Percentiles rank a stretch among this genome's conserved stretches.
Evolutionary conservation across 2,797 vertebrate genomes (phyloP).

Genomic region (Philypnodon macrostomus): DNA sequence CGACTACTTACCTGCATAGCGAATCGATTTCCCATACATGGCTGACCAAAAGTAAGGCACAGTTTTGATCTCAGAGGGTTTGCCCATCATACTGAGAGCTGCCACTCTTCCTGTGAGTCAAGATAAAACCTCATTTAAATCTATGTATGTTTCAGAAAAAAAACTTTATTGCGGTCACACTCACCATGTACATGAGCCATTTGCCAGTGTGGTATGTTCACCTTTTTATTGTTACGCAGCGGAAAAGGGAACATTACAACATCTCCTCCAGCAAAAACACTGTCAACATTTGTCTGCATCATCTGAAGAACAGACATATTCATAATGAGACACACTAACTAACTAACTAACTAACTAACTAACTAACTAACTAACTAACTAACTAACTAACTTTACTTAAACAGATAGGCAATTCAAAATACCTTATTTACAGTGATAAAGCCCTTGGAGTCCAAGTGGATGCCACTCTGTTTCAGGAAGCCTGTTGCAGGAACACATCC

Average conservation of each 20-base stretch:
- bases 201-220: constrained; percentile 98
- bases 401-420: no score
- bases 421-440: constrained; percentile 97
- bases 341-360: no score
- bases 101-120: constrained; percentile 83
- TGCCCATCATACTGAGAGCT: constrained; percentile 93
- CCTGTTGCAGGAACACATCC: constrained; percentile 88
- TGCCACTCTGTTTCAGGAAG: constrained; percentile 91
- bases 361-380: no score
- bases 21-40: constrained; percentile 96
- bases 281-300: constrained; percentile 93
- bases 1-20: constrained; percentile 82
- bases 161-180: constrained; percentile 29
- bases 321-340: no score
- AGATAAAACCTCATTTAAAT: background rate
- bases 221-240: constrained; percentile 91
- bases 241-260: constrained; percentile 88
- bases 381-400: no score
- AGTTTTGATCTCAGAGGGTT: constrained; percentile 85
- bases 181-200: constrained; percentile 97
- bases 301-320: constrained; percentile 69
- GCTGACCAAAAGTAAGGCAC: constrained; percentile 96
- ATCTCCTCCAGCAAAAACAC: constrained; percentile 92
- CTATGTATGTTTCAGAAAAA: background rate
- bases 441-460: constrained; percentile 90